Evolutionary conservation across 1,140 invertebrate species (phyloP).

Genomic region (Pinna nobilis): DNA sequence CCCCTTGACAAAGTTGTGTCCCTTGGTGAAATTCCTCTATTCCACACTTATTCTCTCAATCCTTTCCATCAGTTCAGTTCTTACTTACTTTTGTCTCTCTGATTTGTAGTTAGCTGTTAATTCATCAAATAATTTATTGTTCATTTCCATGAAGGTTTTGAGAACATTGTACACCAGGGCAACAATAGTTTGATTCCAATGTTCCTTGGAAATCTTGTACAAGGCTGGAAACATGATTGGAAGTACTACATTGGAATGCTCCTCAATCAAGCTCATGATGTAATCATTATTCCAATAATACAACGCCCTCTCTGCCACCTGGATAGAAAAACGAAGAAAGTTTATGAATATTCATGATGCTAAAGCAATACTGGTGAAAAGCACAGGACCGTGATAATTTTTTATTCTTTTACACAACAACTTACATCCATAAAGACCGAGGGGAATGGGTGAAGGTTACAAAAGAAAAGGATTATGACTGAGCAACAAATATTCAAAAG

Average conservation of each 20-base stretch:
- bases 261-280: constrained; percentile 77
- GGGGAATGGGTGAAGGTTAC: no score
- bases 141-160: constrained; percentile 79
- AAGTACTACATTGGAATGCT: constrained; percentile 73
- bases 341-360: no score
- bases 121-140: constrained; percentile 78
- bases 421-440: no score
- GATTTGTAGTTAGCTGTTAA: constrained; percentile 96
- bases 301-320: constrained; percentile 78
- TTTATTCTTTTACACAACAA: no score
- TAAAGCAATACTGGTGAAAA: no score
- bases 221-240: constrained; percentile 91
- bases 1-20: background rate
- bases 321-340: constrained; percentile 18
- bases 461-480: no score
- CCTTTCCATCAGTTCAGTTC: background rate
- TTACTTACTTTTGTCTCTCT: constrained; percentile 77
- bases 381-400: no score
- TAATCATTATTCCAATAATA: constrained; percentile 80
- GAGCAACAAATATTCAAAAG: no score
- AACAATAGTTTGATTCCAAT: constrained; percentile 79
- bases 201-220: constrained; percentile 76
- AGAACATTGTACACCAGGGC: constrained; percentile 78
- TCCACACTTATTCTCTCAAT: no score
- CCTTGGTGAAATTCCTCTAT: no score